phyloP scores from a whole-genome alignment of 92 coral and sea anemone species.

The Porites divaricata region DNA sequence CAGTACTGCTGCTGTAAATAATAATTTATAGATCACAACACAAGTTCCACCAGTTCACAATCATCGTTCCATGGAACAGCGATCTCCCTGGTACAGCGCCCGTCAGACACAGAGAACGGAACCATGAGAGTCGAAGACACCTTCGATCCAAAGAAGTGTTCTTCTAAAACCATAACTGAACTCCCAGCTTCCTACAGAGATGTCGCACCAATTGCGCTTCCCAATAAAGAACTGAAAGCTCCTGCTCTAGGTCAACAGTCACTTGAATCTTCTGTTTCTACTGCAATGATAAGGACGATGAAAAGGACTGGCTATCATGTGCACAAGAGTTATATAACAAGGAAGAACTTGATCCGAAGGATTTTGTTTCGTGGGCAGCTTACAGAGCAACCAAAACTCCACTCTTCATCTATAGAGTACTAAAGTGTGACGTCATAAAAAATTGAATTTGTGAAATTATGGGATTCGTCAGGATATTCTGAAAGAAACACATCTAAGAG shows the following conservation, averaged over 20 bases:
- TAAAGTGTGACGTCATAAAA: too few species aligned
- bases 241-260: conserved; percentile 36
- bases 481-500: too few species aligned
- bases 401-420: too few species aligned
- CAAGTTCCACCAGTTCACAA: conserved; percentile 70
- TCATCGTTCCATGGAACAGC: conserved; percentile 76
- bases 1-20: conserved; percentile 75
- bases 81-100: conserved; percentile 73
- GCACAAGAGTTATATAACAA: conserved; percentile 42
- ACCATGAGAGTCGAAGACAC: conserved; percentile 33
- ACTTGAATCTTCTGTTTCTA: conserved; percentile 18
- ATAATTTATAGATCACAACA: conserved; percentile 77
- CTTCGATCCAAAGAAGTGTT: conserved; percentile 35
- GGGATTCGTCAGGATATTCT: too few species aligned
- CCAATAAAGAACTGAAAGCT: conserved; percentile 35
- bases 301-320: conserved; percentile 61
- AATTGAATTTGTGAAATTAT: too few species aligned
- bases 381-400: too few species aligned
- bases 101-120: conserved; percentile 49
- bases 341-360: conserved; percentile 48
- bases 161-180: conserved; percentile 53
- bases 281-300: conserved; percentile 41
- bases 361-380: conserved; percentile 61
- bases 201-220: conserved; percentile 48
- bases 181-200: conserved; percentile 59